Conservation (phyloP, 92 coral and sea anemone species). For the Pocillopora grandis region DNA sequence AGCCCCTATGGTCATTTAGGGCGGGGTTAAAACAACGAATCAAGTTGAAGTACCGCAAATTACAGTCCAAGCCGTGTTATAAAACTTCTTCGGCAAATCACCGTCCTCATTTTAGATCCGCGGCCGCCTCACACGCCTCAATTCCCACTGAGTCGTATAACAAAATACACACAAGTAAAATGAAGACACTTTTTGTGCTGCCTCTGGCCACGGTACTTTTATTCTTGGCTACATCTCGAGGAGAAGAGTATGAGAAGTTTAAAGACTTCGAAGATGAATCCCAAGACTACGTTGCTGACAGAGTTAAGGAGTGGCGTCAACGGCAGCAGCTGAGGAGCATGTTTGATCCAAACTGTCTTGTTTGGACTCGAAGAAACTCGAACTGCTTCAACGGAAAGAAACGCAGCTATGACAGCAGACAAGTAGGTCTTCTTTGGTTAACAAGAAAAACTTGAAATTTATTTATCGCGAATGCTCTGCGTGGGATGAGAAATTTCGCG, state of each 20-base stretch:
- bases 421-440: neutral
- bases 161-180: neutral
- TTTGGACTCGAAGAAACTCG: conserved; percentile 11
- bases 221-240: neutral
- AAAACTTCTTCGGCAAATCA: conserved; percentile 9
- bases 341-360: conserved; percentile 15
- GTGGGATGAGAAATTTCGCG: neutral
- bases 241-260: neutral
- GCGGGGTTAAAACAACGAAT: conserved; percentile 21
- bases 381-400: neutral
- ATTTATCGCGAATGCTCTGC: too few species aligned
- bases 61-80: conserved; percentile 5
- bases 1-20: neutral
- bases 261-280: conserved; percentile 4
- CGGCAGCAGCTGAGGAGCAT: conserved; percentile 10
- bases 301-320: conserved; percentile 14
- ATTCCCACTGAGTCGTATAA: neutral
- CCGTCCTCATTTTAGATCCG: neutral
- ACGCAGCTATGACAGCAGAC: conserved; percentile 4
- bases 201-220: neutral
- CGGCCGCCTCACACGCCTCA: neutral
- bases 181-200: conserved; percentile 2
- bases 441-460: neutral
- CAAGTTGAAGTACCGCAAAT: conserved; percentile 18
- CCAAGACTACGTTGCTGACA: conserved; percentile 6